A percentile compares a stretch with the other conserved stretches of the same genome.
phyloP scores from a whole-genome alignment of 2,797 vertebrate genomes.

The Carapus acus region DNA sequence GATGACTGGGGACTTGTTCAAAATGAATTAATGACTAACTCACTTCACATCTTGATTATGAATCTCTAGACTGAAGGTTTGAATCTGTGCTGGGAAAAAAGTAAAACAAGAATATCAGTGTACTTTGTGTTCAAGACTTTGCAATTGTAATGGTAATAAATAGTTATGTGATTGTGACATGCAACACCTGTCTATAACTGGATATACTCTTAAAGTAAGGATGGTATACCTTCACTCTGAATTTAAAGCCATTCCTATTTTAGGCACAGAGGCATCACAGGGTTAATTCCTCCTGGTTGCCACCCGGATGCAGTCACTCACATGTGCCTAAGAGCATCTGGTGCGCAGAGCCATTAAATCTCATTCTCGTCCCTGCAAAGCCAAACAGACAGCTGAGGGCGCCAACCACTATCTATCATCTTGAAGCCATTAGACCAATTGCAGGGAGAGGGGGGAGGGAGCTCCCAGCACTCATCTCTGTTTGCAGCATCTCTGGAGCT shows the following conservation, averaged over 20 bases:
- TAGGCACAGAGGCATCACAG: slow-evolving; percentile 44
- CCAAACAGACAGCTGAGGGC: slow-evolving; percentile 55
- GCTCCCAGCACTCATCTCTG: slow-evolving; percentile 56
- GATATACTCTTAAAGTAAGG: too few relatives aligned
- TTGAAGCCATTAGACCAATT: slow-evolving; percentile 61
- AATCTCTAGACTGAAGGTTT: too few relatives aligned
- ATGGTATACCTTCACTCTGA: too few relatives aligned
- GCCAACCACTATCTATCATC: slow-evolving; percentile 58
- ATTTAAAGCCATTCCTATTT: too few relatives aligned
- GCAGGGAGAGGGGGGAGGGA: slow-evolving; percentile 52
- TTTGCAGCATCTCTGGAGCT: slow-evolving; percentile 72
- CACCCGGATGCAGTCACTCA: slow-evolving; percentile 72
- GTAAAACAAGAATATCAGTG: too few relatives aligned
- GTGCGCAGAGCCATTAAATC: slow-evolving; percentile 69
- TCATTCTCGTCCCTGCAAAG: slow-evolving; percentile 70
- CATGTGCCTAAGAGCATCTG: slow-evolving; percentile 68
- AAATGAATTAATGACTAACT: slow-evolving; percentile 57
- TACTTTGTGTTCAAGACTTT: too few relatives aligned
- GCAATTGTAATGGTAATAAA: too few relatives aligned
- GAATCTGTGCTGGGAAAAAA: too few relatives aligned
- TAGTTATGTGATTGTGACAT: too few relatives aligned
- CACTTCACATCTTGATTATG: not conserved
- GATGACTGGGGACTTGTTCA: slow-evolving; percentile 72
- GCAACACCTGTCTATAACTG: too few relatives aligned
- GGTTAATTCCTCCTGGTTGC: slow-evolving; percentile 69